phyloP scores from a whole-genome alignment of 2,113 vertebrate species.

The Coptodon bakossiorum region DNA sequence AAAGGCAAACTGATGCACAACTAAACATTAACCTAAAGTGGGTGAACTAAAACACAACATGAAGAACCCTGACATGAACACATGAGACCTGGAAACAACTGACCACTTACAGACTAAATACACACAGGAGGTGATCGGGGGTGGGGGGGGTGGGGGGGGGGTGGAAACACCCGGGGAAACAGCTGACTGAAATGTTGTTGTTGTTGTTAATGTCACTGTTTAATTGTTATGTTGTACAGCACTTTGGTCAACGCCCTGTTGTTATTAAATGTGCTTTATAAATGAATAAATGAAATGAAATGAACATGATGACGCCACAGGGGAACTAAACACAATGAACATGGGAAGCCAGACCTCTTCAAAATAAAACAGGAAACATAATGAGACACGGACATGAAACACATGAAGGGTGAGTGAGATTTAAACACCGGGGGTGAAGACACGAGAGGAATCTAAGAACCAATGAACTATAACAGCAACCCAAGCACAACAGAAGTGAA shows the following conservation, averaged over 20 bases:
- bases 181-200: no score
- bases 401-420: accelerated
- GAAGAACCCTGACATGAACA: not conserved
- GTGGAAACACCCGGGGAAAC: no score
- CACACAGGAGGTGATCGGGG: not conserved
- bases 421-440: not conserved
- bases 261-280: no score
- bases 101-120: not conserved
- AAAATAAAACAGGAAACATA: not conserved
- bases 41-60: not conserved
- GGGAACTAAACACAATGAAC: not conserved
- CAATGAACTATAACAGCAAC: not conserved
- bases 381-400: not conserved
- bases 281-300: not conserved
- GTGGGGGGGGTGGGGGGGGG: not conserved
- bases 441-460: not conserved
- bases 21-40: not conserved
- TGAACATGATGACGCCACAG: not conserved
- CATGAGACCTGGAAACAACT: not conserved
- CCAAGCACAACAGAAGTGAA: not conserved
- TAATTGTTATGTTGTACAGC: no score
- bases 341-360: not conserved
- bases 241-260: no score
- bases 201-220: no score
- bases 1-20: not conserved